Percentiles rank a stretch among this genome's conserved stretches.
These are phyloP conservation scores for Pseudopleuronectes americanus DNA, from an alignment of 2,797 vertebrate species.

Conservation along the genomic window DNA sequence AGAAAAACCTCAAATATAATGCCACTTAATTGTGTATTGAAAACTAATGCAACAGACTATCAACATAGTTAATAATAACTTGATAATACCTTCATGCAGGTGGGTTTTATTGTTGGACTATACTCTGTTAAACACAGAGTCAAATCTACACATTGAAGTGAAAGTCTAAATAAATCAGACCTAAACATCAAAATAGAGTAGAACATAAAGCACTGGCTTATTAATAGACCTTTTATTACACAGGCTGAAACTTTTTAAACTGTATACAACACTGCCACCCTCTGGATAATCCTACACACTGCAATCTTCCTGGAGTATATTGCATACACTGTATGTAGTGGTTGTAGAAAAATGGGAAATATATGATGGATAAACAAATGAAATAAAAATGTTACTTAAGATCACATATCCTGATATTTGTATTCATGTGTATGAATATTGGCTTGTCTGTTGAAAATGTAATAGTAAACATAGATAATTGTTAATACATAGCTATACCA, in stretches of 20 bases:
- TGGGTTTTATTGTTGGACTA: too few relatives aligned
- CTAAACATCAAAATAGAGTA: constrained; percentile 1
- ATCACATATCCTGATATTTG: too few relatives aligned
- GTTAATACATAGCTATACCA: not conserved
- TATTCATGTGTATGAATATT: not conserved
- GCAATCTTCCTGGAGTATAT: constrained; percentile 20
- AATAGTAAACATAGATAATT: not conserved
- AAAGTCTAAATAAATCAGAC: not conserved
- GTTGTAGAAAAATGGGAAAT: not conserved
- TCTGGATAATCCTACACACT: constrained; percentile 52
- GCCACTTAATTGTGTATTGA: too few relatives aligned
- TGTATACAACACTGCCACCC: constrained; percentile 74
- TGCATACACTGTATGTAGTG: too few relatives aligned
- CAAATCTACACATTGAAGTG: not conserved
- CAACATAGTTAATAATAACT: too few relatives aligned
- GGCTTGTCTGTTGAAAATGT: not conserved
- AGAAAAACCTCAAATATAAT: too few relatives aligned
- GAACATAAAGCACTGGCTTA: constrained; percentile 31
- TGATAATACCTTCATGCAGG: too few relatives aligned
- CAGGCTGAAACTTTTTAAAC: constrained; percentile 23
- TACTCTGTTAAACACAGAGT: not conserved
- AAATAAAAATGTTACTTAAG: not conserved
- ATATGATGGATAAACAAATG: not conserved
- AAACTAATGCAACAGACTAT: too few relatives aligned
- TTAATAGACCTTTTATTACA: constrained; percentile 36